Base-by-base conservation (phyloP, 2,888 invertebrate species). In the Lomographa bimaculata region DNA sequence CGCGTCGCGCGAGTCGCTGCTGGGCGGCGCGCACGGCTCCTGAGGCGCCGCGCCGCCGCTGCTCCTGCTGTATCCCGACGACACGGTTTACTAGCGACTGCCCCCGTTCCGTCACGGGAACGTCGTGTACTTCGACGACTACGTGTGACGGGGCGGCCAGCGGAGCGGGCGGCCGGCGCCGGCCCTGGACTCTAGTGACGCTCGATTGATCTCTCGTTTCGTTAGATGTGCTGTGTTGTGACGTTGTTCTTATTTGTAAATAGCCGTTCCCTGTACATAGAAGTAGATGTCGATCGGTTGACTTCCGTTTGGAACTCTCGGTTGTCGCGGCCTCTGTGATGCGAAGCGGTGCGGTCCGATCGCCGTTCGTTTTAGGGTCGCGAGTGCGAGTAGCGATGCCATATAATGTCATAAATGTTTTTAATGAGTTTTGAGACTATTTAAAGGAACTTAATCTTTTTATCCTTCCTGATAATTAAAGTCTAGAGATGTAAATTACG, bases 1-100 rank as follows among this genome's bases (percentile, higher is more conserved):
- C 79, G 92, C 93, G 63, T 92, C 91, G 74, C 91, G 62, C 27
- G 68, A 67, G 62, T 55, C 53, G 34, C 60, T 64, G 38, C 63
- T 64, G 40, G 61, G 70, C 69, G 65, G 71, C 61, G 74, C 75
- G 50, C 58, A 35, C 34, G 56, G 53, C 46, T 90, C 92, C 71
- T 70, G 69, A 71, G 90, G 91, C 91, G 81, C 91, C 91, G 79
- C 52, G 36, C 41, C 51, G 47, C 54, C 64, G 43, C 57, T 58
- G 57, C 62, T 64, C 44, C 60, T 69, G 56, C 83, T 85, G 29
- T 85, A 79, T 71, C 78, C 69, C 50, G 86, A 86, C 70, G 79
- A 79, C 69, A 78, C 78, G 49, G 67, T 86, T 42, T 87, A 87
- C 75, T 86, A 81, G 70, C 57, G 58, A 25, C 39, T 47, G 50